Percentiles rank a stretch among this genome's conserved stretches.
phyloP scores from a whole-genome alignment of 2,797 vertebrate species.

The Dipus sagitta region DNA sequence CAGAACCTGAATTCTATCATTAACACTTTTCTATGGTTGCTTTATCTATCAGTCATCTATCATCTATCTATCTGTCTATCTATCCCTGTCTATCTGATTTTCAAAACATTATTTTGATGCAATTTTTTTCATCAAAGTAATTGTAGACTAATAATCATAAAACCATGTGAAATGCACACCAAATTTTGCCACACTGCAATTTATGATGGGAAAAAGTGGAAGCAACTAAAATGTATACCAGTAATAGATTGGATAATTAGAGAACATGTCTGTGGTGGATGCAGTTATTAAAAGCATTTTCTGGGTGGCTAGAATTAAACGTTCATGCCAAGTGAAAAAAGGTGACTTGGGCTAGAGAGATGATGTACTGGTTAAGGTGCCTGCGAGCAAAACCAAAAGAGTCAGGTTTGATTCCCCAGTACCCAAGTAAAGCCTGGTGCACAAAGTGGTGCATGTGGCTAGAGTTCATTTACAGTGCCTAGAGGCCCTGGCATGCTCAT shows the following conservation, averaged over 20 bases:
- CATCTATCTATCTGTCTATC: neutral
- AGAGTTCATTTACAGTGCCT: no score
- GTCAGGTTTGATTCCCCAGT: no score
- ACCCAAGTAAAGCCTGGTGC: no score
- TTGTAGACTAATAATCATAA: neutral
- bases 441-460: no score
- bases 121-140: constrained; percentile 9
- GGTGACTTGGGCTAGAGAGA: no score
- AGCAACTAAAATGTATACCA: neutral
- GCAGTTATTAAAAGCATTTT: neutral
- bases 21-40: constrained; percentile 10
- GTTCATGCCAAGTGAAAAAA: neutral
- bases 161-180: neutral
- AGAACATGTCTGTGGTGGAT: neutral
- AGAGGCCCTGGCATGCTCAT: no score
- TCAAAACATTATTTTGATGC: neutral
- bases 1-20: neutral
- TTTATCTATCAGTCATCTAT: neutral
- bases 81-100: neutral
- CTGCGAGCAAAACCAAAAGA: no score
- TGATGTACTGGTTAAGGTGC: no score
- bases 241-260: neutral
- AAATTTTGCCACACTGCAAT: neutral
- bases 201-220: constrained; percentile 32
- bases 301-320: neutral